Evolutionary conservation across 2,888 invertebrate species (phyloP), one percentile per base, ranked within the genome.

Genomic region (Dascillus cervinus): DNA sequence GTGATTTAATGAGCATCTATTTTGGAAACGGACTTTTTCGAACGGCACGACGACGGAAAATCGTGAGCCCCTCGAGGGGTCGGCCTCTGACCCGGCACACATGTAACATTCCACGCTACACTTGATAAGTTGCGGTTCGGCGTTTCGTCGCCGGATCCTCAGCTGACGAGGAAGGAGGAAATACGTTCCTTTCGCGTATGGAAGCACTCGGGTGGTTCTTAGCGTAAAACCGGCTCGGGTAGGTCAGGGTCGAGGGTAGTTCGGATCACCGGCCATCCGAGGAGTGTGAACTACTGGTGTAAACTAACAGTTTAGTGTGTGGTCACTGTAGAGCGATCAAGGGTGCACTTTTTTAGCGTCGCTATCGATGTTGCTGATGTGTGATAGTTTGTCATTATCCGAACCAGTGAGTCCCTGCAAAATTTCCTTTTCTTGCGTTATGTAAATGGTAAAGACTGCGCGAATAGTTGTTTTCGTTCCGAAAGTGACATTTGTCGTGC

Each of bases 181-280:
- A 27, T 29, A 36, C 36, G 35, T 38, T 43, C 35, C 39, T 40
- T 43, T 44, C 34, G 29, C 43, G 41, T 47, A 27, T 47, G 41
- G 46, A 50, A 50, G 53, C 60, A 60, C 60, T 49, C 50, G 57
- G 60, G 53, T 60, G 61, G 57, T 49, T 61, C 55, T 58, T 56
- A 52, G 58, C 60, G 60, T 61, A 50, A 61, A 59, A 53, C 45
- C 44, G 34, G 39, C 47, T 54, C 49, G 58, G 62, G 58, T 60
- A 60, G 58, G 60, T 61, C 60, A 59, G 52, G 60, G 60, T 58
- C 60, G 58, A 60, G 63, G 62, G 62, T 62, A 57, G 63, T 59
- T 58, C 64, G 63, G 63, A 63, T 64, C 63, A 64, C 62, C 59
- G 58, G 49, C 63, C 64, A 64, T 64, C 63, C 62, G 59, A 37